phyloP scores from a whole-genome alignment of 2,888 invertebrate species.

The Nephrotoma flavescens region DNA sequence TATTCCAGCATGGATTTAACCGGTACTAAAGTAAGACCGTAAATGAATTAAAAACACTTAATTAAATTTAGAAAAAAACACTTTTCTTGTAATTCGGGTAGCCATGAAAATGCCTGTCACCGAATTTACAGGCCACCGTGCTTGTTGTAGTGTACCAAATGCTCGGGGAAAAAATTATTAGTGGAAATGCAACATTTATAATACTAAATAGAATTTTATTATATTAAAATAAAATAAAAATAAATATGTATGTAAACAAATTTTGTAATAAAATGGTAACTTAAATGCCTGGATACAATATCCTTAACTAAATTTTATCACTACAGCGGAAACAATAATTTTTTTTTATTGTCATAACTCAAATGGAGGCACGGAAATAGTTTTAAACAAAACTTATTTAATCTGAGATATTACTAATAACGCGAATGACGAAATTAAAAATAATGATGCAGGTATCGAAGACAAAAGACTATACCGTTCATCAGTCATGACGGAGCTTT shows the following conservation, averaged over 20 bases:
- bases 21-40: too few relatives aligned
- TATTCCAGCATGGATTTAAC: too few relatives aligned
- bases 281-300: background rate
- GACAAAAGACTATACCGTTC: conserved; percentile 62
- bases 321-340: background rate
- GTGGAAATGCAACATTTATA: too few relatives aligned
- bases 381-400: background rate
- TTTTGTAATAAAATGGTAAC: background rate
- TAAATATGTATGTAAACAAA: background rate
- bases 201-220: too few relatives aligned
- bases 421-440: conserved; percentile 55
- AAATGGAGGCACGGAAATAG: background rate
- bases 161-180: too few relatives aligned
- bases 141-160: too few relatives aligned
- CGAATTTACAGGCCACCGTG: too few relatives aligned
- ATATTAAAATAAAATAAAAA: too few relatives aligned
- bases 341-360: background rate
- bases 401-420: conserved; percentile 21
- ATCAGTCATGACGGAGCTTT: conserved; percentile 64
- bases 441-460: conserved; percentile 65
- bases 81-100: too few relatives aligned
- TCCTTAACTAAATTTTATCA: background rate
- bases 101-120: too few relatives aligned
- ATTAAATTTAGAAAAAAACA: too few relatives aligned
- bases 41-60: too few relatives aligned